Conservation (phyloP, 2,113 vertebrate genomes). For the Anser cygnoides region DNA sequence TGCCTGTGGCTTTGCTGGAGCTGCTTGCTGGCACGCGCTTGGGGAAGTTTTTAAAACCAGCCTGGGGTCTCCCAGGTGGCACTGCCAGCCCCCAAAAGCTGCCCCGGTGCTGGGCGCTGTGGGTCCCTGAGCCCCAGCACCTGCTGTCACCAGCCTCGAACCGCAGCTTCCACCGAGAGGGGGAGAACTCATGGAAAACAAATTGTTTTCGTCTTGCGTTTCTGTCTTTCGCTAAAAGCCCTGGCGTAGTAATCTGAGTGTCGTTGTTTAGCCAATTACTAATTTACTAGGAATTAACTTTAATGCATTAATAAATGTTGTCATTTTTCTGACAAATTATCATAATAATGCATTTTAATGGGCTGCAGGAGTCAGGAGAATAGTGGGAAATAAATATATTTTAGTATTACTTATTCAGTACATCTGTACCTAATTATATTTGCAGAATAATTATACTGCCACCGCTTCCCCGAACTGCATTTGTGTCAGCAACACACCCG, state of each 20-base stretch:
- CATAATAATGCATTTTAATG: slow-evolving; percentile 70
- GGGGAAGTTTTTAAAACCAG: background rate
- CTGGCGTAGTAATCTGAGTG: background rate
- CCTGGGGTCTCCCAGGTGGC: no score
- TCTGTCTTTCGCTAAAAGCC: background rate
- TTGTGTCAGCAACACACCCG: slow-evolving; percentile 50
- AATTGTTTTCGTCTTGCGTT: background rate
- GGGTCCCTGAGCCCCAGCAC: background rate
- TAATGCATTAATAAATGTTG: slow-evolving; percentile 76
- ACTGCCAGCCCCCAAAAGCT: no score
- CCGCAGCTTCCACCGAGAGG: rapidly evolving
- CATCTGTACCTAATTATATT: slow-evolving; percentile 74
- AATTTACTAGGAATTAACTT: slow-evolving; percentile 71
- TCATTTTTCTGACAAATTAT: slow-evolving; percentile 73
- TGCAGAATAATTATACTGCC: slow-evolving; percentile 68
- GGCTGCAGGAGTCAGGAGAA: slow-evolving; percentile 46
- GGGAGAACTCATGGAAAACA: background rate
- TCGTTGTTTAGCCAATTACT: slow-evolving; percentile 71
- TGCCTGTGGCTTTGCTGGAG: background rate
- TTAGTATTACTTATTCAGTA: slow-evolving; percentile 69
- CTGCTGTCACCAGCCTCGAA: no score
- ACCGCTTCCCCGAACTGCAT: slow-evolving; percentile 13
- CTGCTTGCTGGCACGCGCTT: rapidly evolving
- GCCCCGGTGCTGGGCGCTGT: no score
- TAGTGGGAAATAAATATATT: slow-evolving; percentile 71